Evolutionary conservation across 2,888 invertebrate genomes (phyloP), one percentile per base, ranked within the genome.

Genomic region (Suillia variegata): DNA sequence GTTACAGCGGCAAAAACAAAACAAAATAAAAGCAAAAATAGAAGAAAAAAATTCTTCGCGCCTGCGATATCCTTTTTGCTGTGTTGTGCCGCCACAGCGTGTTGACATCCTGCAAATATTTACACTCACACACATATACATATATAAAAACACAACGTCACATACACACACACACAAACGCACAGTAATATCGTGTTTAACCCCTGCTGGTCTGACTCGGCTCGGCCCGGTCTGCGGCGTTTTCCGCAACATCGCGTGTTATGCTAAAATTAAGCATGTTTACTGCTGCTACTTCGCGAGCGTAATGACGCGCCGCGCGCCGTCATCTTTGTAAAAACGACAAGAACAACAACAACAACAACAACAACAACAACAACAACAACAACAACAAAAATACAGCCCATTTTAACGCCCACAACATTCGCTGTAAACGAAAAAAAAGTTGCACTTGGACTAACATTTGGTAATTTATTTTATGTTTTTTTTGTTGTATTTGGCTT

Each of bases 91-190:
- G n/a, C n/a, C n/a, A n/a, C n/a, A n/a, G n/a, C 18, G 18, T 45
- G 45, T 45, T 45, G 45, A 45, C 45, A 4, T 45, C 5, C 45
- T 20, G 45, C 20, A 45, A 45, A 45, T 45, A 20, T 45, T 45
- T 45, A 20, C 54, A 15, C 15, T 15, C 48, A 31, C 33, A 31
- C 24, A 47, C 54, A 12, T 22, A 45, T 33, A 31, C 33, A 31
- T 17, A 47, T 45, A 12, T 22, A 45, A 45, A 26, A 26, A 10
- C 26, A 42, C 15, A 54, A n/a, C 18, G n/a, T 4, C 45, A 45
- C 8, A 45, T 15, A 4, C 2, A 45, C 8, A 45, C 2, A 2
- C 13, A 10, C 2, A 45, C 2, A 45, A 2, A 4, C 17, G 4
- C 17, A 18, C 45, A 17, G 10, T 15, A 18, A 45, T 6, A 3